phyloP scores from a whole-genome alignment of 2,113 vertebrate genomes.

The Mesembrinibis cayennensis region DNA sequence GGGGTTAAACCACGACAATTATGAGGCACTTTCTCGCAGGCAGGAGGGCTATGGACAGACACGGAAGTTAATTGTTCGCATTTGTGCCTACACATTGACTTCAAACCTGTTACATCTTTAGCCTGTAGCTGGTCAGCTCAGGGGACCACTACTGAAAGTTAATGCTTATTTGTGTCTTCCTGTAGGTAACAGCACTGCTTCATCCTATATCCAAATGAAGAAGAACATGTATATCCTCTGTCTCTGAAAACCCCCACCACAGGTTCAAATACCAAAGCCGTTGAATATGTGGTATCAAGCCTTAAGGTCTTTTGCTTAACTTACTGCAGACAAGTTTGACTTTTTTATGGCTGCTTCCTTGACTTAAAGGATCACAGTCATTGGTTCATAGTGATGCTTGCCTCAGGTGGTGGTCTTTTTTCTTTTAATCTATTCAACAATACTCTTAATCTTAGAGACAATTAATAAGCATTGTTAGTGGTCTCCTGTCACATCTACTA shows the following conservation, averaged over 20 bases:
- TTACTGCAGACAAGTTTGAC: not conserved
- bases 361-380: not conserved
- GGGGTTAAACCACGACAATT: too few species aligned
- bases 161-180: not conserved
- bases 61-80: accelerated
- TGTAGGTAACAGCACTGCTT: not conserved
- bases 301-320: not conserved
- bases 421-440: not conserved
- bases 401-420: not conserved
- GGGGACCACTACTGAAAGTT: accelerated
- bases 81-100: not conserved
- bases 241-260: not conserved
- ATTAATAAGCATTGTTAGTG: not conserved
- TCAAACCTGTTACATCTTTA: not conserved
- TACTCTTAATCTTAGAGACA: not conserved
- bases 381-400: not conserved
- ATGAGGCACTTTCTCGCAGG: not conserved
- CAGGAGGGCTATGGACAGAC: not conserved
- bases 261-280: not conserved
- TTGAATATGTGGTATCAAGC: not conserved
- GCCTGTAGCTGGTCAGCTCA: not conserved
- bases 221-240: not conserved
- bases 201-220: not conserved
- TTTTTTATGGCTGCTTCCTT: not conserved
- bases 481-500: not conserved